A percentile compares a stretch with the other conserved stretches of the same genome.
Evolutionary conservation across 2,888 invertebrate species (phyloP).

Genomic region (Meta bourneti): DNA sequence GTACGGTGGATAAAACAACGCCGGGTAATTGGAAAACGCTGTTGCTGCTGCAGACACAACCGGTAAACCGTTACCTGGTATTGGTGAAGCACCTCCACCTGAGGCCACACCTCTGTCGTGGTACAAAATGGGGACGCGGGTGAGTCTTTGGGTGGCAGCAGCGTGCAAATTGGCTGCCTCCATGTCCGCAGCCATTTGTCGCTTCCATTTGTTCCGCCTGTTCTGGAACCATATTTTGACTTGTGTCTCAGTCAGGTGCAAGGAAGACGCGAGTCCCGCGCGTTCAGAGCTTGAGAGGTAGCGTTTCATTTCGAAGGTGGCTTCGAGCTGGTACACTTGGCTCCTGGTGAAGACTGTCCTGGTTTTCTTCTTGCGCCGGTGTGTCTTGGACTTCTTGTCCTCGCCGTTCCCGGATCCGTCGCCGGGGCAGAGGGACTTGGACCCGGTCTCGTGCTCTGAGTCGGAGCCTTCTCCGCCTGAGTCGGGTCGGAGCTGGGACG

Average conservation of each 20-base stretch:
- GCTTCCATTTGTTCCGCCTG: conserved; percentile 95
- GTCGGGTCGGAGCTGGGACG: conserved; percentile 41
- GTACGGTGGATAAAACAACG: conserved; percentile 70
- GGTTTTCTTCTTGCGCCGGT: conserved; percentile 91
- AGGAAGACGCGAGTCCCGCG: conserved; percentile 92
- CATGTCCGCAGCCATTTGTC: conserved; percentile 94
- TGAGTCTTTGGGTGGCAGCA: conserved; percentile 91
- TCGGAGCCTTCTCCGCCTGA: conserved; percentile 57
- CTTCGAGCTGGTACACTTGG: conserved; percentile 95
- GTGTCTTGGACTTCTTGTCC: conserved; percentile 74
- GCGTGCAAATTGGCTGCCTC: conserved; percentile 88
- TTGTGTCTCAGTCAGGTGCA: conserved; percentile 94
- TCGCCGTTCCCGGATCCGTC: conserved; percentile 46
- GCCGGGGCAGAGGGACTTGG: conserved; percentile 55
- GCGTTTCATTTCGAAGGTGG: conserved; percentile 94
- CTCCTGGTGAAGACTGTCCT: conserved; percentile 95
- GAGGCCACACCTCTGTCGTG: conserved; percentile 82
- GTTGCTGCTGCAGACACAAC: conserved; percentile 60
- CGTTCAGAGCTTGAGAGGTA: conserved; percentile 95
- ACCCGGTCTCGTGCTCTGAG: conserved; percentile 63
- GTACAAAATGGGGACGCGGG: conserved; percentile 95
- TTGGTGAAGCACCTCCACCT: conserved; percentile 61
- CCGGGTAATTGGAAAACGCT: conserved; percentile 69
- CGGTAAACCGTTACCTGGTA: conserved; percentile 55
- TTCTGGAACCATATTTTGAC: conserved; percentile 97